Evolutionary conservation across 2,888 invertebrate species (phyloP), one percentile per base, ranked within the genome.

Genomic region (Habroteleia sp.): DNA sequence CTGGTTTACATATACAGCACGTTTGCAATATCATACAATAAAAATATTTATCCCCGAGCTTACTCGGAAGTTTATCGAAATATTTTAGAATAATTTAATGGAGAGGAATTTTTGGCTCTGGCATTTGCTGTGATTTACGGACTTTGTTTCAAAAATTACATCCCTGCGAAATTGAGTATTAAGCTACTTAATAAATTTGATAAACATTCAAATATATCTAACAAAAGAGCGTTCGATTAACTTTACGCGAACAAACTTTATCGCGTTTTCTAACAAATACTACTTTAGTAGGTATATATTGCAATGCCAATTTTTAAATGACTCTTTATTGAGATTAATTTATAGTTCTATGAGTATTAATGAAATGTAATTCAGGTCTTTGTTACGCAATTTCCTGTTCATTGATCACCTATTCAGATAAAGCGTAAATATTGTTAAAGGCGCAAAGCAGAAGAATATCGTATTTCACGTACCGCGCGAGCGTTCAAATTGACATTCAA

Each of bases 21-120:
- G 46, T 71, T 71, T 62, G 62, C 56, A 62, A 71, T 71, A 63
- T 71, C 69, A 62, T 71, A 63, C 62, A 54, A 46, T 71, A 62
- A 71, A 52, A 71, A 71, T 62, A 71, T 71, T 71, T 62, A 54
- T 71, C 39, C 48, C 39, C n/a, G 23, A 37, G n/a, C 29, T 29
- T 10, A 29, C 39, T 11, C 25, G 27, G 27, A 71, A 71, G 54
- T 62, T 62, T 54, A 48, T 31, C 7, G 41, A 54, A 69, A 69
- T 69, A 60, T 69, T 60, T 60, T 46, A 17, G 37, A 41, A 62
- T 54, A 52, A 69, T 29, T 69, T 69, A 33, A 58, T 29, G 41
- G 58, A 31, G 27, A 4, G 10, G 44, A 54, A 68, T 50, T 48
- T 48, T 60, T 69, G 50, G 68, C 44, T 27, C 25, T 16, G 4